These are phyloP conservation scores for Laodelphax striatellus DNA, from an alignment of 1,140 invertebrate genomes.

Conservation along the genomic window DNA sequence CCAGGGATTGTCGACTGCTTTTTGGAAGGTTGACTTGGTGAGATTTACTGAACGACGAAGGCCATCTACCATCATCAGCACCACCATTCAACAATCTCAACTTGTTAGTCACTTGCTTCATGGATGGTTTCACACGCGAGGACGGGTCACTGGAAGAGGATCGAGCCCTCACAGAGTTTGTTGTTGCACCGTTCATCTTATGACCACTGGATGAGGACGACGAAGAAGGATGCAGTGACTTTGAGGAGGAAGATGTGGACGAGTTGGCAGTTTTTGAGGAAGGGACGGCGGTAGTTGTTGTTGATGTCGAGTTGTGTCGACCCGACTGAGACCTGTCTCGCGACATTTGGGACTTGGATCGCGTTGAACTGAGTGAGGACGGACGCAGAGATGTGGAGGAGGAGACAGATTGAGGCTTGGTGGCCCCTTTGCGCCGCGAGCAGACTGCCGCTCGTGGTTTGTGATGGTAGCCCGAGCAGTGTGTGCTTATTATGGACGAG, in stretches of 20 bases:
- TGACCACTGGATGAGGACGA: too few species aligned
- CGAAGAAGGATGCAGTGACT: background rate
- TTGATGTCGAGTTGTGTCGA: background rate
- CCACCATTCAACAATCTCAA: background rate
- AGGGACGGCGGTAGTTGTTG: background rate
- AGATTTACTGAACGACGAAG: conserved; percentile 31
- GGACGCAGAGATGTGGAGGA: background rate
- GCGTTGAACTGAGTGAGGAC: background rate
- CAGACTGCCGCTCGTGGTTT: conserved; percentile 15
- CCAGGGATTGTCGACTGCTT: background rate
- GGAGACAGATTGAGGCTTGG: background rate
- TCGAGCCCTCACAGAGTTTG: background rate
- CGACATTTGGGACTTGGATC: conserved; percentile 3
- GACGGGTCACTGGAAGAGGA: background rate
- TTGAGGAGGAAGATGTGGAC: background rate
- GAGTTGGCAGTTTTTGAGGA: background rate
- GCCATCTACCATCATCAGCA: conserved; percentile 56
- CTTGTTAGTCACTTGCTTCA: background rate
- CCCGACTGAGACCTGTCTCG: background rate
- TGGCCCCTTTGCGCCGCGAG: background rate
- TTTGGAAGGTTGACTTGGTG: background rate
- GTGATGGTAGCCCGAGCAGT: conserved; percentile 30
- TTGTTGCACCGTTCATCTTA: background rate
- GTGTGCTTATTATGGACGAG: conserved; percentile 40
- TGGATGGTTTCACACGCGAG: background rate